Conservation (phyloP, 2,888 invertebrate genomes). For the Proisotoma minuta region DNA sequence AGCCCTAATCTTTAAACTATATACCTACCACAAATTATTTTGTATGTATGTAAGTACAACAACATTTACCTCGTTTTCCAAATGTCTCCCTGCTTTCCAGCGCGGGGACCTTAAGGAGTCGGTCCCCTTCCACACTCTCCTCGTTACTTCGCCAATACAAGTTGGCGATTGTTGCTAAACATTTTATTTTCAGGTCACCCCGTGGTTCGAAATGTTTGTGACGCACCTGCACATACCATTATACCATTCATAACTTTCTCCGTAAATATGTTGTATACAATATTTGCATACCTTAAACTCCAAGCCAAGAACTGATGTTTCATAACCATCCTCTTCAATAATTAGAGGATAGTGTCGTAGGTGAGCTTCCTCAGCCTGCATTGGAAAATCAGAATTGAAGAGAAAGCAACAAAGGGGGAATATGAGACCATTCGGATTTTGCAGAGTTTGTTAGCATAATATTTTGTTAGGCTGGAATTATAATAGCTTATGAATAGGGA, state of each 20-base stretch:
- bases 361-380: conserved; percentile 56
- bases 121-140: conserved; percentile 76
- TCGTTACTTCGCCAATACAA: conserved; percentile 62
- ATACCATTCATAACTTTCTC: background rate
- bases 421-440: no score
- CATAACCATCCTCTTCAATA: conserved; percentile 63
- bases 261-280: background rate
- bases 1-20: no score
- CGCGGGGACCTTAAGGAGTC: conserved; percentile 66
- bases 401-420: background rate
- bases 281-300: conserved; percentile 69
- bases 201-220: conserved; percentile 71
- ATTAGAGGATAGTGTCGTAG: conserved; percentile 51
- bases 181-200: conserved; percentile 82
- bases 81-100: conserved; percentile 67
- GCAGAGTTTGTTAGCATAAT: no score
- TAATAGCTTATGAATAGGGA: conserved; percentile 11
- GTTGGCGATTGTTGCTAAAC: conserved; percentile 69
- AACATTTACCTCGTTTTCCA: conserved; percentile 44
- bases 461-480: background rate
- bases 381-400: background rate
- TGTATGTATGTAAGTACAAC: conserved; percentile 13
- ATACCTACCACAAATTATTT: no score
- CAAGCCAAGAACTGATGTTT: conserved; percentile 70
- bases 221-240: conserved; percentile 55